phyloP scores from a whole-genome alignment of 2,888 invertebrate genomes.

The Tortricodes alternella region DNA sequence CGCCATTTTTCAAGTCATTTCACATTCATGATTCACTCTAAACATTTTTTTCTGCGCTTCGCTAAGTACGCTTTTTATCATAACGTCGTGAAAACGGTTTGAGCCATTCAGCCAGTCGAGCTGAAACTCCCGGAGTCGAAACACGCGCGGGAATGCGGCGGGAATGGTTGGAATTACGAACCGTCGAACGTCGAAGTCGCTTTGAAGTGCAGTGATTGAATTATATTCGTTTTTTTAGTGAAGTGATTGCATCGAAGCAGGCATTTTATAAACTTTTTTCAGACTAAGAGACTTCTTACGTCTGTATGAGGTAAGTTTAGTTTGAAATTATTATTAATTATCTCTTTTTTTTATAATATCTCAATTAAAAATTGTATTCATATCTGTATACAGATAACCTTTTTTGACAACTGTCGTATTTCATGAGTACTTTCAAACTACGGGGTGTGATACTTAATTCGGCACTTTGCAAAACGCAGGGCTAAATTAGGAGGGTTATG shows the following conservation, averaged over 20 bases:
- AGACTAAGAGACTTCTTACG: no score
- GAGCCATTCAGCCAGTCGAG: conserved; percentile 25
- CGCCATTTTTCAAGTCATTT: conserved; percentile 18
- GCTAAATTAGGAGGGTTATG: no score
- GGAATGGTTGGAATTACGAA: background rate
- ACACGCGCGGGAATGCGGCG: conserved; percentile 14
- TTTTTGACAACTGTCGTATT: no score
- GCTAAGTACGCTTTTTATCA: conserved; percentile 21
- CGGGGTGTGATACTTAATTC: no score
- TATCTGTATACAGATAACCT: no score
- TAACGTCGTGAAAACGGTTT: conserved; percentile 7
- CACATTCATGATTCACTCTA: conserved; percentile 13
- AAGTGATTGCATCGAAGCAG: background rate
- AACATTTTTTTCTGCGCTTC: conserved; percentile 15
- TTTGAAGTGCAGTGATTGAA: background rate
- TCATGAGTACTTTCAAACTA: no score
- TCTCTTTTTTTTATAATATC: background rate
- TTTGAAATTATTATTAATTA: no score
- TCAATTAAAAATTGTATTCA: no score
- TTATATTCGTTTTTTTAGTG: background rate
- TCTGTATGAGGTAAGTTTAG: background rate
- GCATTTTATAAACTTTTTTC: background rate
- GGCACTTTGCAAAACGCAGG: no score
- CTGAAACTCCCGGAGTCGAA: conserved; percentile 8
- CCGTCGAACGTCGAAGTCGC: conserved; percentile 5